phyloP scores from a whole-genome alignment of 1,140 invertebrate species.

The Drosophila gunungcola region DNA sequence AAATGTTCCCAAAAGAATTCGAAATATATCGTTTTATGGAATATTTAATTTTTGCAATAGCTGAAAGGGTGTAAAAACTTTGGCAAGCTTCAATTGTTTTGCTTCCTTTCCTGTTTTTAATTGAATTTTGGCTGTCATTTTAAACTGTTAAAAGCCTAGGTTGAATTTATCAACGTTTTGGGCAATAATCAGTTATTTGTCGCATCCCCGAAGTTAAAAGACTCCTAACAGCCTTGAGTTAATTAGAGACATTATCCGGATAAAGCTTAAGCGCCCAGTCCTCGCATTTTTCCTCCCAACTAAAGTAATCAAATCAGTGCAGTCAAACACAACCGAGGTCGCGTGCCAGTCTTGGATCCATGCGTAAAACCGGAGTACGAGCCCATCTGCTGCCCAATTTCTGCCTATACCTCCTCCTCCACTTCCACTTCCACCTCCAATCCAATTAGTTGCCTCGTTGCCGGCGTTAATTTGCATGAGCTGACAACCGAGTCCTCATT shows the following conservation, averaged over 20 bases:
- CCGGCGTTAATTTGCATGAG: conserved; percentile 72
- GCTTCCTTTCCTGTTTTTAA: neutral
- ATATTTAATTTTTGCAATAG: too few relatives aligned
- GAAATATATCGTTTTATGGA: too few relatives aligned
- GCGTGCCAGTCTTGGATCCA: conserved; percentile 21
- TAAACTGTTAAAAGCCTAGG: neutral
- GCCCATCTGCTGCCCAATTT: too few relatives aligned
- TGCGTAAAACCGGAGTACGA: neutral
- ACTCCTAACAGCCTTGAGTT: conserved; percentile 18
- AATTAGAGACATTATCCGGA: conserved; percentile 33
- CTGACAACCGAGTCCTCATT: conserved; percentile 63
- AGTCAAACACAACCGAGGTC: conserved; percentile 33
- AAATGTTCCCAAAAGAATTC: too few relatives aligned
- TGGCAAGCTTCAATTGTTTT: too few relatives aligned
- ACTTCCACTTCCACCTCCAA: neutral
- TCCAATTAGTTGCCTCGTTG: conserved; percentile 62
- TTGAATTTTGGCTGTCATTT: neutral
- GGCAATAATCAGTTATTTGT: neutral
- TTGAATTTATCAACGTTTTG: neutral
- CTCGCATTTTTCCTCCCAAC: neutral
- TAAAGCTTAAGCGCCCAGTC: neutral
- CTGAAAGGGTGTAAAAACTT: too few relatives aligned
- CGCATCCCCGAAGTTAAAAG: neutral
- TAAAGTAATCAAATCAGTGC: conserved; percentile 72
- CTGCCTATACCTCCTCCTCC: neutral